Percentiles rank a stretch among this genome's conserved stretches.
Conservation (phyloP, 2,888 invertebrate species). For the Zygothrica quintamaculata region DNA sequence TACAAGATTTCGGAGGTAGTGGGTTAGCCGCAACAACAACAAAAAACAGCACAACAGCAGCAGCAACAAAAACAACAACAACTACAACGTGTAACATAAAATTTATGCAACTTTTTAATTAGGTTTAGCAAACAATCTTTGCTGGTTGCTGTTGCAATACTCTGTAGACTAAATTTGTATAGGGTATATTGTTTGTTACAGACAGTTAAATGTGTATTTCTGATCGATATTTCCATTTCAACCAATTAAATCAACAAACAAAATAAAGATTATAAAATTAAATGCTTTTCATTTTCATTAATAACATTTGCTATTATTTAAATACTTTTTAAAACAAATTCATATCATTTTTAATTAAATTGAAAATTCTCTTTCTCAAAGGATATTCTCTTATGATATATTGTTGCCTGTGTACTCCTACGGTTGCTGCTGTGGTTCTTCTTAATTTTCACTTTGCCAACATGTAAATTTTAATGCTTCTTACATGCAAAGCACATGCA, state of each 20-base stretch:
- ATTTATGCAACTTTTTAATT: slow-evolving; percentile 69
- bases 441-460: slow-evolving; percentile 56
- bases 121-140: slow-evolving; percentile 54
- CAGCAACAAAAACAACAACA: slow-evolving; percentile 29
- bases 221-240: neutral
- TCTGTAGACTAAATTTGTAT: slow-evolving; percentile 1
- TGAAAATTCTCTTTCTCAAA: no score
- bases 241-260: neutral
- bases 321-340: no score
- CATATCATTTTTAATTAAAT: no score
- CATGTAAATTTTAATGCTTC: slow-evolving; percentile 53
- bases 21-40: slow-evolving; percentile 21
- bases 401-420: neutral
- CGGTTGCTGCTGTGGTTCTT: slow-evolving; percentile 23
- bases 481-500: slow-evolving; percentile 16
- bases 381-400: no score
- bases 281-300: no score
- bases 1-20: no score
- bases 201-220: neutral
- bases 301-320: no score
- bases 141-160: slow-evolving; percentile 17
- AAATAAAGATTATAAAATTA: no score
- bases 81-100: slow-evolving; percentile 35
- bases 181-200: slow-evolving; percentile 19
- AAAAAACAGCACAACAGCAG: slow-evolving; percentile 15